Evolutionary conservation across 2,113 vertebrate species (phyloP), one percentile per base, ranked within the genome.

Genomic region (Equus quagga): DNA sequence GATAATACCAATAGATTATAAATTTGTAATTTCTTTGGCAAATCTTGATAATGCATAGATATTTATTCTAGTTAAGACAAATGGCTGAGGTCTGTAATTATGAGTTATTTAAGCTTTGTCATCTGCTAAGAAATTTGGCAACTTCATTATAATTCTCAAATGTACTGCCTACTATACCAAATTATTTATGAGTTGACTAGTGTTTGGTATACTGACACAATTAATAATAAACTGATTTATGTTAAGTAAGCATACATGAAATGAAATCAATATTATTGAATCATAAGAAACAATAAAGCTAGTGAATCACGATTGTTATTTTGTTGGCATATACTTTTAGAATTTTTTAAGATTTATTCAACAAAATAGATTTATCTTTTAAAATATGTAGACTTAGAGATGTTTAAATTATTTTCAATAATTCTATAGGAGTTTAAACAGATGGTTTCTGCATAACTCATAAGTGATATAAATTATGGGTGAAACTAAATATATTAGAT

Each of bases 51-150:
- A 56, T 6, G 46, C 41, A 82, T 6, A 94, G 24, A 81, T 31
- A 84, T 89, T 98, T 98, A 89, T 95, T 95, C 58, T 96, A 6
- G 36, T 78, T 91, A 91, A 87, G 28, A 94, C 73, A 96, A 97
- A 93, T 89, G 65, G 23, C 46, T 89, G 41, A 62, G 31, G 7
- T 89, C 54, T 93, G 14, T 67, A 84, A 94, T 93, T 90, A 80
- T 33, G 54, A 46, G 15, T 67, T 89, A 81, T 91, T 81, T 96
- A 91, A 96, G 46, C 33, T 58, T 97, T 78, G 3, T 73, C 26
- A 91, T 97, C 91, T 94, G n/a, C 73, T 73, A 85, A 82, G 85
- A 80, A 81, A 96, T 72, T 93, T 89, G 73, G 36, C 60, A 91
- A 84, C 51, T 80, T 96, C 60, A 85, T 96, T 94, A 56, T 92